A percentile compares a stretch with the other conserved stretches of the same genome.
phyloP scores from a whole-genome alignment of 2,888 invertebrate species.

The Drosophila meridionalis region DNA sequence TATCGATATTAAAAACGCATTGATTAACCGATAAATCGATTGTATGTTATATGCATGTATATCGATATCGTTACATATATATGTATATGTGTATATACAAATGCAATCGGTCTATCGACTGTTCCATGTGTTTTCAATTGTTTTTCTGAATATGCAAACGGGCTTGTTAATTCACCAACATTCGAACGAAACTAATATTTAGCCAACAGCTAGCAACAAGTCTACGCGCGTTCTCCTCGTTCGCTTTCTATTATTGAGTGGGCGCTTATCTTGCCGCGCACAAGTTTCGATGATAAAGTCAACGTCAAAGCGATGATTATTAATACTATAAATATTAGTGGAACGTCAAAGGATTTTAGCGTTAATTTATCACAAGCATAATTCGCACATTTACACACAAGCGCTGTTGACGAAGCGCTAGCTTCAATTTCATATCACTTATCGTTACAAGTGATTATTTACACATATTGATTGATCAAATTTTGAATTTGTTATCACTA shows the following conservation, averaged over 20 bases:
- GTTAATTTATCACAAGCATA: conserved; percentile 64
- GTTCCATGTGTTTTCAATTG: conserved; percentile 37
- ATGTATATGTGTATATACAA: too few species aligned
- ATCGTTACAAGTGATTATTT: conserved; percentile 10
- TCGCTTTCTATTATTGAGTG: conserved; percentile 42
- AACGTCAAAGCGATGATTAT: conserved; percentile 66
- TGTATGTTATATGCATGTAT: too few species aligned
- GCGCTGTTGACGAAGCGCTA: background rate
- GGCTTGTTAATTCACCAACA: conserved; percentile 62
- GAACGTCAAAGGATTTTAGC: conserved; percentile 73
- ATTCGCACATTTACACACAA: conserved; percentile 22
- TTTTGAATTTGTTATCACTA: background rate
- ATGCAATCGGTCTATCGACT: conserved; percentile 6
- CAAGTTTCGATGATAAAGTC: conserved; percentile 61
- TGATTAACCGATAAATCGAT: too few species aligned
- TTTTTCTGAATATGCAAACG: conserved; percentile 47
- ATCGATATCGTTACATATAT: background rate
- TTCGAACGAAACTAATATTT: conserved; percentile 66
- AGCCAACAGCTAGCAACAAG: conserved; percentile 12
- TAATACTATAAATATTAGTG: conserved; percentile 77
- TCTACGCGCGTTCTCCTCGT: conserved; percentile 32
- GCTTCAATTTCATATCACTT: background rate
- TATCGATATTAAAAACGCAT: too few species aligned
- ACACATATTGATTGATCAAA: conserved; percentile 4
- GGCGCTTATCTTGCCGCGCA: conserved; percentile 39